Conservation (phyloP, 2,888 invertebrate species). For the Epicampocera succincta region DNA sequence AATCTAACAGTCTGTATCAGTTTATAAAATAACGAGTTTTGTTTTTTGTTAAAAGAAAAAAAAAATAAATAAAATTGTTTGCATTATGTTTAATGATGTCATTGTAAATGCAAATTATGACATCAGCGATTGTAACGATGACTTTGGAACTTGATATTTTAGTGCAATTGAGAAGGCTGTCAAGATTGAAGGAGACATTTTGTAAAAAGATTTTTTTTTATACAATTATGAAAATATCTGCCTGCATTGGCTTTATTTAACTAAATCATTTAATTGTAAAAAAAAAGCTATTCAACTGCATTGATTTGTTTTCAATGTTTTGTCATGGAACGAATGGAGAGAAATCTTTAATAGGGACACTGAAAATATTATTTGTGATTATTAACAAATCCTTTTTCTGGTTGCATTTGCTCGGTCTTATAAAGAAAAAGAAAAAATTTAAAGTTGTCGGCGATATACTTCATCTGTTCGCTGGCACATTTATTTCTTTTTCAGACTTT, state of each 20-base stretch:
- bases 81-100: constrained; percentile 41
- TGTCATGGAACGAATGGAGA: background rate
- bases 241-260: constrained; percentile 1
- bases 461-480: no score
- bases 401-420: no score
- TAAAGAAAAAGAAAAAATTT: no score
- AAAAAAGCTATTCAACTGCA: constrained; percentile 1
- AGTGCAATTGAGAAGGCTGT: background rate
- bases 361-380: no score
- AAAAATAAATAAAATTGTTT: constrained; percentile 35
- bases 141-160: constrained; percentile 12
- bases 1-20: background rate
- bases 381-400: no score
- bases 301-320: background rate
- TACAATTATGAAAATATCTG: background rate
- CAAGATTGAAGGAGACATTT: background rate
- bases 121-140: background rate
- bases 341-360: no score
- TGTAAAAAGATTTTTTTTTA: background rate
- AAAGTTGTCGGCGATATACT: no score
- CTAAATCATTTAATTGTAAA: constrained; percentile 7
- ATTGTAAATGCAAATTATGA: constrained; percentile 31
- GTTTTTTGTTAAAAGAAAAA: constrained; percentile 10
- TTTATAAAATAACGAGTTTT: background rate
- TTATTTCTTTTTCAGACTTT: no score